A percentile compares a stretch with the other conserved stretches of the same genome.
Evolutionary conservation across 2,888 invertebrate genomes (phyloP).

Genomic region (Tachina grossa): DNA sequence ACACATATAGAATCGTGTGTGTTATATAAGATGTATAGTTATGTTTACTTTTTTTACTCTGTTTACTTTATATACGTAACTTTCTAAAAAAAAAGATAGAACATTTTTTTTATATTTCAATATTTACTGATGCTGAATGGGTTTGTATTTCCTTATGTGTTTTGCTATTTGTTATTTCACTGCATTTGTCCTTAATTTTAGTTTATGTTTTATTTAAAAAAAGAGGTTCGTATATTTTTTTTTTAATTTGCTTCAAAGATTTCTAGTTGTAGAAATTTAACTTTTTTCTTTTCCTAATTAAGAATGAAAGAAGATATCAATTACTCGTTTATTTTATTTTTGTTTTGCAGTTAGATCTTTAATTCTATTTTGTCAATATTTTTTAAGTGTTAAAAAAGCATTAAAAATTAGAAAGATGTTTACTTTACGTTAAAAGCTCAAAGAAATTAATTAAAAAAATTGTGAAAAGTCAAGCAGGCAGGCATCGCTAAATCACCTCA

Average conservation of each 20-base stretch:
- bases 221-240: constrained; percentile 28
- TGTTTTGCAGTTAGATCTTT: neutral
- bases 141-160: neutral
- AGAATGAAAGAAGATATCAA: neutral
- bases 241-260: constrained; percentile 49
- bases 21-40: constrained; percentile 59
- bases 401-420: constrained; percentile 2
- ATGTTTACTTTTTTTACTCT: constrained; percentile 30
- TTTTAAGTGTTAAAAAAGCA: neutral
- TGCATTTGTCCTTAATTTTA: constrained; percentile 64
- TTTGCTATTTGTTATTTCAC: constrained; percentile 18
- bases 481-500: too few species aligned
- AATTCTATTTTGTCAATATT: neutral
- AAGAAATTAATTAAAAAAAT: neutral
- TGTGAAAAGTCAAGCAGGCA: too few species aligned
- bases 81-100: constrained; percentile 56
- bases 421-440: neutral
- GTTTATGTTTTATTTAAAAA: constrained; percentile 70
- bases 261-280: constrained; percentile 22
- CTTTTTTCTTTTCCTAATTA: neutral
- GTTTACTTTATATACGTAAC: constrained; percentile 49
- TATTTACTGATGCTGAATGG: constrained; percentile 44
- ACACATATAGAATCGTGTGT: constrained; percentile 57
- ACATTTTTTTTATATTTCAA: constrained; percentile 45
- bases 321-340: neutral